A percentile compares a stretch with the other conserved stretches of the same genome.
Conservation (phyloP, 1,140 invertebrate genomes). For the Hyles vespertilio region DNA sequence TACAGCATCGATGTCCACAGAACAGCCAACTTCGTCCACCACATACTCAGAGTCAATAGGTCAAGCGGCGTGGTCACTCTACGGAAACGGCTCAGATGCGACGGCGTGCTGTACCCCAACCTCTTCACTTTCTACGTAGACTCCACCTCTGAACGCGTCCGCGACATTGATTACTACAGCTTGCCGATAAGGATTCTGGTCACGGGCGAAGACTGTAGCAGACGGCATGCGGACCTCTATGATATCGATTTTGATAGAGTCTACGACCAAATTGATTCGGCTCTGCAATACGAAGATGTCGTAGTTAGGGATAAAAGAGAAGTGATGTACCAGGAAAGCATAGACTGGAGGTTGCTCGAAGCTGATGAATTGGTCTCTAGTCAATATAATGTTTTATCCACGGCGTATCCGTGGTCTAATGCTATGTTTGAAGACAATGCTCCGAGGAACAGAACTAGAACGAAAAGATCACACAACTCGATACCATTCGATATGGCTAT, state of each 20-base stretch:
- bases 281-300: constrained; percentile 62
- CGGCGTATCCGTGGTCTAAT: constrained; percentile 65
- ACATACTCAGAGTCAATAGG: constrained; percentile 84
- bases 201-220: constrained; percentile 81
- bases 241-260: constrained; percentile 74
- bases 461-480: constrained; percentile 57
- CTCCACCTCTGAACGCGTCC: constrained; percentile 85
- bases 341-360: constrained; percentile 70
- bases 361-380: constrained; percentile 62
- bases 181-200: constrained; percentile 86
- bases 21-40: constrained; percentile 87
- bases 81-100: constrained; percentile 84
- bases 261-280: constrained; percentile 68
- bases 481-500: constrained; percentile 75
- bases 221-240: constrained; percentile 58
- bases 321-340: constrained; percentile 46
- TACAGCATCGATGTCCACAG: constrained; percentile 87
- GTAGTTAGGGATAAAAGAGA: constrained; percentile 65
- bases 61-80: constrained; percentile 85
- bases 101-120: constrained; percentile 88
- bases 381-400: constrained; percentile 67
- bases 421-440: constrained; percentile 78
- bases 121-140: constrained; percentile 91
- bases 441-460: constrained; percentile 72
- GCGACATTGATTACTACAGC: constrained; percentile 90